Base-by-base conservation (phyloP, 2,888 invertebrate genomes). In the Metacarcinus magister region DNA sequence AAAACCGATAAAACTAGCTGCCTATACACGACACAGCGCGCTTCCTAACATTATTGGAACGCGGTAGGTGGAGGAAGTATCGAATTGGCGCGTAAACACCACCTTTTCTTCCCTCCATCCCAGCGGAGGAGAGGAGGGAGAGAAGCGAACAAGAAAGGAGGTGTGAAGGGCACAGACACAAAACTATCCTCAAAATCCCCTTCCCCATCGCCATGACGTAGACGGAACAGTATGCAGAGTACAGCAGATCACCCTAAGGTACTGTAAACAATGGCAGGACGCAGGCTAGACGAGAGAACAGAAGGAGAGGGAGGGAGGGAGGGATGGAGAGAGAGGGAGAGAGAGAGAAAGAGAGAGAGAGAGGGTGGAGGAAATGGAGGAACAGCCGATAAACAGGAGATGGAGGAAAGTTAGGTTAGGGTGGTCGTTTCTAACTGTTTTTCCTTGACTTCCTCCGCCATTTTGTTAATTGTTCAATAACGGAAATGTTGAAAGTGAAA, bases 391-490 rank as follows among this genome's bases (percentile, higher is more conserved):
- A 54, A 39, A 39, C 39, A 39, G 39, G 39, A 39, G 39, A 87
- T 87, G 93, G n/a, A 60, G 60, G 93, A 93, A 60, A 93, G 93
- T 54, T 54, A 93, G 93, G 60, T 54, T 54, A 60, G 54, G 93
- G 28, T 32, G 19, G 93, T 28, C 3, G 10, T 1, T 32, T 43
- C 39, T 13, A 54, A 19, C 19, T 67, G n/a, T 67, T 67, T 46
- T 43, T 39, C 13, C n/a, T 44, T 43, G 0, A 43, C 10, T n/a
- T 91, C n/a, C 16, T 43, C 44, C 48, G 8, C 10, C 13, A 13
- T 48, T 48, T 48, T 48, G 48, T 48, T 48, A 8, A 48, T 48
- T 48, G 8, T 48, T 39, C 2, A 39, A 39, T 39, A 39, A 39
- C 39, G 0, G 0, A 39, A 39, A 39, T 2, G 48, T 48, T 48